Base-by-base conservation (phyloP, 2,113 vertebrate genomes). In the Naja naja region DNA sequence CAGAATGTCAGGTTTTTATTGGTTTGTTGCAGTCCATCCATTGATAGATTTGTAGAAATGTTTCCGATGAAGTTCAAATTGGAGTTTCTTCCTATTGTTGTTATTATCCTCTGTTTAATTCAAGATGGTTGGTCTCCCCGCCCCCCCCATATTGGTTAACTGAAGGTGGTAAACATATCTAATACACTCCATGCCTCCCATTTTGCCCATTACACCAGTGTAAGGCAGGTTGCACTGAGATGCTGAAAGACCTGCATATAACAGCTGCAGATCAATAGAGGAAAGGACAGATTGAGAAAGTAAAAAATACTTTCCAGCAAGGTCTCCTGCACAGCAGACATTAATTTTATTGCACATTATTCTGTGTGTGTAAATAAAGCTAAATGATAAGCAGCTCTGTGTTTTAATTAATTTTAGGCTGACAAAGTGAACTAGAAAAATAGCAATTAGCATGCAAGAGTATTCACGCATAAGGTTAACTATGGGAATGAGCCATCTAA, bases 381-480 rank as follows among this genome's bases (percentile, higher is more conserved):
- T 2, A 92, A 92, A 90, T 90, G 92, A 91, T 95, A 90, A 54
- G 7, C 91, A 94, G 92, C 56, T 45, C 0, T 1, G 60, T 52
- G 20, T 25, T 94, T 18, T 49, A 91, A 94, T 85, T 95, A 95
- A 81, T 25, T 95, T 56, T 54, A 20, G 43, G 30, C 22, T 93
- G 93, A 92, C 23, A 95, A 88, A 91, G 89, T 10, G 14, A 69
- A 16, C 49, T 91, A 87, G 91, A 94, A 92, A 94, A 93, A 49
- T 74, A 92, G 52, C 5, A 95, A 89, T 12, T 94, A 56, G 64
- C 0, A 89, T 0, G 93, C 30, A 91, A 74, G 3, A 85, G 14
- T 86, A 94, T 90, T 88, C 49, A 90, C 85, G 92, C 6, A 22
- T 55, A 45, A 94, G 54, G 81, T 93, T 94, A 92, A 91, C 86